Percentiles rank a stretch among this genome's conserved stretches.
phyloP scores from a whole-genome alignment of 1,140 invertebrate species.

The Tribolium madens region DNA sequence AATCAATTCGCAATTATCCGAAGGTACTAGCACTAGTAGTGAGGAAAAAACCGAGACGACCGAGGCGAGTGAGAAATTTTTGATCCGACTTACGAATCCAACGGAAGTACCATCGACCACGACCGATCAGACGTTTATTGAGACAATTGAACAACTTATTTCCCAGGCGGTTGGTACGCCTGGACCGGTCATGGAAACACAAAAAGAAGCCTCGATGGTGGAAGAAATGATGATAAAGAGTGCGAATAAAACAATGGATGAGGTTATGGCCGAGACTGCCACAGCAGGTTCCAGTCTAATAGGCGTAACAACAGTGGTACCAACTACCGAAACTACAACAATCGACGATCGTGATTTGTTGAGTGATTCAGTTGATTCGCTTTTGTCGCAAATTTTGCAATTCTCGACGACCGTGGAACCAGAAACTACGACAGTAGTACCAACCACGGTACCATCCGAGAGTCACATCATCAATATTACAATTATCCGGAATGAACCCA shows the following conservation, averaged over 20 bases:
- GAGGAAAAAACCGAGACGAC: conserved; percentile 40
- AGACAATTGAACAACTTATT: conserved; percentile 60
- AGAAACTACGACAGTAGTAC: conserved; percentile 43
- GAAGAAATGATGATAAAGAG: conserved; percentile 47
- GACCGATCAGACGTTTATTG: conserved; percentile 52
- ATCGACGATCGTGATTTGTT: conserved; percentile 35
- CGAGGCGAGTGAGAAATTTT: conserved; percentile 42
- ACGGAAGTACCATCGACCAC: conserved; percentile 40
- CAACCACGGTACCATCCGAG: conserved; percentile 16
- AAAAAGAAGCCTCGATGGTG: conserved; percentile 46
- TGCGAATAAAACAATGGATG: conserved; percentile 61
- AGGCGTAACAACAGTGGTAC: conserved; percentile 47
- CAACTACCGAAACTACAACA: conserved; percentile 10
- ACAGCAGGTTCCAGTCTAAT: conserved; percentile 65
- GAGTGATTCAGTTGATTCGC: conserved; percentile 53
- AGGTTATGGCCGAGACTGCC: conserved; percentile 65
- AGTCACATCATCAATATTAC: conserved; percentile 51
- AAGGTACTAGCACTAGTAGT: conserved; percentile 6
- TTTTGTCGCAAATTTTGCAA: conserved; percentile 55
- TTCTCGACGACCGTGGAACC: conserved; percentile 40
- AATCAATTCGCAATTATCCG: conserved; percentile 58
- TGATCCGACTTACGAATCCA: neutral
- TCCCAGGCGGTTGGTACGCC: conserved; percentile 58
- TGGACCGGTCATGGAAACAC: conserved; percentile 6
- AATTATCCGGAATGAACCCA: conserved; percentile 46